Base-by-base conservation (phyloP, 1,140 invertebrate species). In the Adelges cooleyi region DNA sequence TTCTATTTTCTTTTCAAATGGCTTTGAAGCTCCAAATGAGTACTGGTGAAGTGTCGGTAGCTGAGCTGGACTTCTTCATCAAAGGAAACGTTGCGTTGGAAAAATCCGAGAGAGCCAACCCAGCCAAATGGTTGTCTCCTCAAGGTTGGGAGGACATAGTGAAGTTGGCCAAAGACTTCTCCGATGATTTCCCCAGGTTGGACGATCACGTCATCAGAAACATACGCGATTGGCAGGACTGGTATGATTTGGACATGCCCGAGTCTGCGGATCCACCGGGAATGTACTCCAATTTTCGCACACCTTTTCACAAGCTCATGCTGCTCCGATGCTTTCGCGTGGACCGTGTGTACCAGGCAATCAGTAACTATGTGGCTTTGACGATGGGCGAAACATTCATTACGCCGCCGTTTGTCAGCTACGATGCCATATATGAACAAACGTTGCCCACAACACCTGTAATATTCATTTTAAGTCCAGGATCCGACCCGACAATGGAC, bases 1-100 rank as follows among this genome's bases (percentile, higher is more conserved):
- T 95, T 33, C 75, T 95, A 13, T 93, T 86, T 73, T 92, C 91
- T 0, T 91, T 95, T 74, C 87, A 92, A 83, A 92, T 94, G 72
- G 84, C 89, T 50, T 82, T 84, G 2, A 90, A 87, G 73, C 75
- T 95, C 62, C 82, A 92, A 71, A 81, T 86, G 71, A 85, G 82
- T 71, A 74, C 80, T 22, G 79, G 75, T 0, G 69, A 76, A 11
- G 73, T 94, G 1, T 76, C 71, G 2, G 86, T 89, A 70, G 71
- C 76, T 2, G 82, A 94, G 71, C 71, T 95, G n/a, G 86, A 93
- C 69, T 94, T 94, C 76, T 93, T 94, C 71, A 87, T 93, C 54
- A 92, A 92, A 73, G 90, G 89, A 22, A 86, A 84, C 69, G 80
- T 89, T 1, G 78, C 82, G 0, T 73, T 92, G 27, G 87, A 90